Evolutionary conservation across 1,140 invertebrate genomes (phyloP).

Genomic region (Heliconius himera): DNA sequence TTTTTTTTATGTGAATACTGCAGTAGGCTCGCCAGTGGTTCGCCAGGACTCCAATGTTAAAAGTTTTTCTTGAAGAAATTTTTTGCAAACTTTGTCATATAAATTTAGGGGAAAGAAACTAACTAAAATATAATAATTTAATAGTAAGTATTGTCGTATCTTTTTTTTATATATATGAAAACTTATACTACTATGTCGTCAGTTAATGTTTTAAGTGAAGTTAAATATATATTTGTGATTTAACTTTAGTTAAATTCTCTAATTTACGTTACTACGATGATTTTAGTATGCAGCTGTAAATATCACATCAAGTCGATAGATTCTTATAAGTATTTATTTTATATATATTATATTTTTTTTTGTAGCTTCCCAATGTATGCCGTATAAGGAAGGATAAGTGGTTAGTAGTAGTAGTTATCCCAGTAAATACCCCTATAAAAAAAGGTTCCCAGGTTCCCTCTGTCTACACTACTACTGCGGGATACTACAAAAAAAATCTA

Average conservation of each 20-base stretch:
- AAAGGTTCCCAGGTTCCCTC: too few species aligned
- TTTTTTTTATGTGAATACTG: constrained; percentile 67
- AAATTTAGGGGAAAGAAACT: background rate
- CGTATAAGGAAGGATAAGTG: too few species aligned
- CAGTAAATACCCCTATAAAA: too few species aligned
- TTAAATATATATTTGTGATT: background rate
- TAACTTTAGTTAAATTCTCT: background rate
- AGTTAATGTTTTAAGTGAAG: background rate
- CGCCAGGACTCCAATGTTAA: constrained; percentile 45
- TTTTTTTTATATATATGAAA: background rate
- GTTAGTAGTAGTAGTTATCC: too few species aligned
- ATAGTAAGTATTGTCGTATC: too few species aligned
- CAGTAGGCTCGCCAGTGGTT: constrained; percentile 60
- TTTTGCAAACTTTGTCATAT: constrained; percentile 33
- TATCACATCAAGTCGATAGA: too few species aligned
- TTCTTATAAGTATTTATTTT: too few species aligned
- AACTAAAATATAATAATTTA: constrained; percentile 11
- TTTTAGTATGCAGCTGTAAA: too few species aligned
- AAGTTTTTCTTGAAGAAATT: constrained; percentile 25
- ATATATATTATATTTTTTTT: too few species aligned
- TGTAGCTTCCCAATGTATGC: too few species aligned
- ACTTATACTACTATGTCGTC: background rate
- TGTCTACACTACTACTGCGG: too few species aligned
- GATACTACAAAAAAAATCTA: background rate
- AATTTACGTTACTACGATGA: too few species aligned